Percentiles rank a stretch among this genome's conserved stretches.
Evolutionary conservation across 2,888 invertebrate species (phyloP).

Genomic region (Hirudinaria manillensis): DNA sequence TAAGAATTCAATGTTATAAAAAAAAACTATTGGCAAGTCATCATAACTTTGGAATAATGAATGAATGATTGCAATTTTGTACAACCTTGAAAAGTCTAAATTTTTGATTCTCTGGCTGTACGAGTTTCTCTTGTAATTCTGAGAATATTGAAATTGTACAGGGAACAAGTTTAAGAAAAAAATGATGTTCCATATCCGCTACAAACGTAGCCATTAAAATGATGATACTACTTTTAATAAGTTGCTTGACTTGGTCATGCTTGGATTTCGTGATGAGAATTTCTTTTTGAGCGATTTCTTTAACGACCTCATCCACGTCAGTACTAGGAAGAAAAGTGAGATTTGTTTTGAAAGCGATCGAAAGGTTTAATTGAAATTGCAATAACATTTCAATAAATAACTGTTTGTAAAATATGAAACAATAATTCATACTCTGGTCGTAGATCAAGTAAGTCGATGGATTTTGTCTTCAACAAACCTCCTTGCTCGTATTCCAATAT

Average conservation of each 20-base stretch:
- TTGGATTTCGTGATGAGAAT: conserved; percentile 52
- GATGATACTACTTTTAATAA: conserved; percentile 46
- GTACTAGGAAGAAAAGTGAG: conserved; percentile 44
- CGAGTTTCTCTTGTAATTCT: conserved; percentile 52
- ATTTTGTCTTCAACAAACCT: conserved; percentile 52
- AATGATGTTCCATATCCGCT: too few species aligned
- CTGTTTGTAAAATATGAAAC: neutral
- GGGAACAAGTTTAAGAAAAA: too few species aligned
- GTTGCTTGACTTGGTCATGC: conserved; percentile 52
- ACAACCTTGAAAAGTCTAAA: conserved; percentile 53
- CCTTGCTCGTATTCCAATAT: conserved; percentile 55
- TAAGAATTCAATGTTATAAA: neutral
- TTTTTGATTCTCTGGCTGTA: conserved; percentile 49
- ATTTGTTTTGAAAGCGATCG: neutral
- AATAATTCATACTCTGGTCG: conserved; percentile 48
- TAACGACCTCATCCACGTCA: conserved; percentile 52
- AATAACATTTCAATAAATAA: neutral
- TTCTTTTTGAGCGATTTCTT: conserved; percentile 52
- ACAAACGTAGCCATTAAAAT: too few species aligned
- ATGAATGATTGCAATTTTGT: neutral
- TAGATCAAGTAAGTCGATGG: conserved; percentile 53
- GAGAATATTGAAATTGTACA: conserved; percentile 31
- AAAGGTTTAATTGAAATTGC: neutral
- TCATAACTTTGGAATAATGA: neutral
- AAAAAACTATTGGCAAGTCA: neutral